Evolutionary conservation across 2,888 invertebrate species (phyloP), one percentile per base, ranked within the genome.

Genomic region (Cheilosia urbana): DNA sequence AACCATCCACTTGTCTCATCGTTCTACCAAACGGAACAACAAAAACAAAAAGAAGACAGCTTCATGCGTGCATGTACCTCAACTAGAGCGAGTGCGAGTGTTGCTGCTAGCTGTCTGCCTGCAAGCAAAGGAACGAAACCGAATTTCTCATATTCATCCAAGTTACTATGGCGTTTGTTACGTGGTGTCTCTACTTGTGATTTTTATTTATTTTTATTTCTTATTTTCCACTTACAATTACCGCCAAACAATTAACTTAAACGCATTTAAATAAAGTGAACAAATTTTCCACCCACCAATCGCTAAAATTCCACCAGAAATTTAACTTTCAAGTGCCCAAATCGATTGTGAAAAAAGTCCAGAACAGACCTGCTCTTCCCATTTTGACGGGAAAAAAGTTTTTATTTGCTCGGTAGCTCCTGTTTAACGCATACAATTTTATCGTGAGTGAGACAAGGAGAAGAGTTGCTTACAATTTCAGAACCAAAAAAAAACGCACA

Each of bases 101-200:
- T 24, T 37, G 13, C 37, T n/a, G 37, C 11, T 37, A 11, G 15
- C 45, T 42, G 42, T 2, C 15, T 62, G 19, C 55, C 13, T 11
- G 37, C 57, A 13, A 6, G 24, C 21, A 11, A 51, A 51, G 51
- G 21, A 19, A 49, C 17, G 2, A 21, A 34, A 47, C 13, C 30
- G 47, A 71, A 71, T 60, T 71, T 66, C 60, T 63, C 75, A 84
- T 65, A 58, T 58, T 45, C 80, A 82, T 80, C 75, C 63, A 72
- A 87, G 81, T 82, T 87, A 84, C 81, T 87, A 87, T 87, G 87
- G 87, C 87, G 84, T 84, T 87, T 78, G 81, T 87, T 87, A 87
- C 87, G 87, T 87, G 87, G 87, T 87, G 83, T 84, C 75, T 81
- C 76, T 81, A 24, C 77, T 84, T 72, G 72, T 87, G 72, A 78